Evolutionary conservation across 2,113 vertebrate genomes (phyloP).

Genomic region (Oncorhynchus kisutch): DNA sequence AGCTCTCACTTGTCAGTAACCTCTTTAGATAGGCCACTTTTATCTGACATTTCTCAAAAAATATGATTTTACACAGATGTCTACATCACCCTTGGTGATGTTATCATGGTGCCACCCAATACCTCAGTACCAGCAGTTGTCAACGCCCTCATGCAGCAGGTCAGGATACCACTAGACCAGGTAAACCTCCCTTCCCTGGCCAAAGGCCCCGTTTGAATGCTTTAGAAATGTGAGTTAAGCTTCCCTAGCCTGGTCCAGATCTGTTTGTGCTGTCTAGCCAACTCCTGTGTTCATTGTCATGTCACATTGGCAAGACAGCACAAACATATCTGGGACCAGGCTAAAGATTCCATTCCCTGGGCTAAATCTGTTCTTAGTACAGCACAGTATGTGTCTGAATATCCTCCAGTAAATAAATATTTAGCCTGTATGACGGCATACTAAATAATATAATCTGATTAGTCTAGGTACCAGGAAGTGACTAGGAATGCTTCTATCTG

Average conservation of each 20-base stretch:
- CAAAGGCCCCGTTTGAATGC: too few species aligned
- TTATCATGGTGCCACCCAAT: constrained; percentile 45
- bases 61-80: constrained; percentile 52
- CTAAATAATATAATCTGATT: background rate
- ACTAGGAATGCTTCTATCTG: background rate
- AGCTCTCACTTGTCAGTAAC: background rate
- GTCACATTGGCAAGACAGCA: too few species aligned
- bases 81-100: constrained; percentile 53
- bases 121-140: constrained; percentile 22
- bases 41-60: background rate
- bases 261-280: too few species aligned
- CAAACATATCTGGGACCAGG: too few species aligned
- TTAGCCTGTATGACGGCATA: background rate
- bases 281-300: too few species aligned
- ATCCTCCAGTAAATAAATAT: background rate
- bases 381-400: background rate
- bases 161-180: constrained; percentile 67
- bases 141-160: constrained; percentile 32
- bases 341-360: too few species aligned
- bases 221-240: too few species aligned
- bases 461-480: background rate
- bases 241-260: too few species aligned
- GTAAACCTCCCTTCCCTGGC: constrained; percentile 37
- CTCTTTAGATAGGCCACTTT: background rate
- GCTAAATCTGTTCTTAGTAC: background rate